phyloP scores from a whole-genome alignment of 2,113 vertebrate species.

The Hippocampus mohnikei region DNA sequence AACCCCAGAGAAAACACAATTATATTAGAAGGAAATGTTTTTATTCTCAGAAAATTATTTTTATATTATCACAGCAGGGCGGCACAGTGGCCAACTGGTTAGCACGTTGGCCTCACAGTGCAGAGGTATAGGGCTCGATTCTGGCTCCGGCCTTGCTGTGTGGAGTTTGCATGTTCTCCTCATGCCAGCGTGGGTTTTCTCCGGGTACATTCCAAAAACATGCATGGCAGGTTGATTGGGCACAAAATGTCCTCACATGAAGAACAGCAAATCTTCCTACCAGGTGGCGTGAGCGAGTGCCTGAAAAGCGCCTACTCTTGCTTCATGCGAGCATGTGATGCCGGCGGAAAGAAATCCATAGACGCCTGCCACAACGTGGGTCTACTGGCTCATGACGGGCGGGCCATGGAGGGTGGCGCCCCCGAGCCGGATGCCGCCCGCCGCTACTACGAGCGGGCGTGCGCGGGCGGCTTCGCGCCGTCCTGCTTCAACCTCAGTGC shows the following conservation, averaged over 20 bases:
- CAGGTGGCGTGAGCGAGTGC: constrained; percentile 82
- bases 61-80: no score
- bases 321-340: constrained; percentile 82
- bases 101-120: no score
- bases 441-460: constrained; percentile 86
- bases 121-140: no score
- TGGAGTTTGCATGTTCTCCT: no score
- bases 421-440: constrained; percentile 70
- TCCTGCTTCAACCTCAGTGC: constrained; percentile 92
- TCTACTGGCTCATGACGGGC: constrained; percentile 82
- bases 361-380: constrained; percentile 87
- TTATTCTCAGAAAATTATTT: no score
- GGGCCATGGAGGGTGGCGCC: constrained; percentile 58
- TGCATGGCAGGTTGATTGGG: no score
- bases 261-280: not conserved
- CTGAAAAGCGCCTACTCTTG: constrained; percentile 83
- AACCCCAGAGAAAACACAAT: no score
- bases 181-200: no score
- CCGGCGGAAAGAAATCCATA: constrained; percentile 81
- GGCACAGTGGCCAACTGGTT: no score
- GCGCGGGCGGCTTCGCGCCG: constrained; percentile 77
- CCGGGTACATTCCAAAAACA: no score
- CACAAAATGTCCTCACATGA: not conserved
- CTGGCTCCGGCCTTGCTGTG: no score
- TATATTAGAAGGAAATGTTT: no score